A percentile compares a stretch with the other conserved stretches of the same genome.
Evolutionary conservation across 2,113 vertebrate species (phyloP).

Genomic region (Melierax canorus): DNA sequence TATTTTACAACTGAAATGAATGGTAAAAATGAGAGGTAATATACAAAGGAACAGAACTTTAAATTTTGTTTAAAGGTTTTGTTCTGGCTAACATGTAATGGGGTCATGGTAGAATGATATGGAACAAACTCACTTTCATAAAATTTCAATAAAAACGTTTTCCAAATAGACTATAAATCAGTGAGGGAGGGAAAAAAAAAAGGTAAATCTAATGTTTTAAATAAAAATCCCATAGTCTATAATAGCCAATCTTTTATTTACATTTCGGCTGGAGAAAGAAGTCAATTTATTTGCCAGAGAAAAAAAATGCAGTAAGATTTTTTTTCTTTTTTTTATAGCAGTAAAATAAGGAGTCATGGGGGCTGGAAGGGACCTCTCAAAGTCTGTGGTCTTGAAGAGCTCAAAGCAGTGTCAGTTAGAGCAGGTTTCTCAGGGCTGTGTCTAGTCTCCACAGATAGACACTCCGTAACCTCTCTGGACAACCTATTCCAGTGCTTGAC

Average conservation of each 20-base stretch:
- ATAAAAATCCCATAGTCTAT: background rate
- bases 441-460: background rate
- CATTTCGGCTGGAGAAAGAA: background rate
- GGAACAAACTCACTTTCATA: background rate
- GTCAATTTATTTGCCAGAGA: background rate
- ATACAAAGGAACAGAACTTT: constrained; percentile 12
- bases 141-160: constrained; percentile 16
- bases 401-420: background rate
- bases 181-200: background rate
- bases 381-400: background rate
- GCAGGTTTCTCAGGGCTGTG: background rate
- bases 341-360: background rate
- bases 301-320: background rate
- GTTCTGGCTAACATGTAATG: background rate
- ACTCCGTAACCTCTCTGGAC: background rate
- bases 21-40: constrained; percentile 50
- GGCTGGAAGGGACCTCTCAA: background rate
- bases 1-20: constrained; percentile 62
- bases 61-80: constrained; percentile 48
- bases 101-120: background rate
- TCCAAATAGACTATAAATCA: background rate
- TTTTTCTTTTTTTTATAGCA: background rate
- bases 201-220: background rate
- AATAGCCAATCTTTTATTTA: background rate
- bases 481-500: background rate